A percentile compares a stretch with the other conserved stretches of the same genome.
phyloP scores from a whole-genome alignment of 2,888 invertebrate genomes.

The Drosophila tripunctata region DNA sequence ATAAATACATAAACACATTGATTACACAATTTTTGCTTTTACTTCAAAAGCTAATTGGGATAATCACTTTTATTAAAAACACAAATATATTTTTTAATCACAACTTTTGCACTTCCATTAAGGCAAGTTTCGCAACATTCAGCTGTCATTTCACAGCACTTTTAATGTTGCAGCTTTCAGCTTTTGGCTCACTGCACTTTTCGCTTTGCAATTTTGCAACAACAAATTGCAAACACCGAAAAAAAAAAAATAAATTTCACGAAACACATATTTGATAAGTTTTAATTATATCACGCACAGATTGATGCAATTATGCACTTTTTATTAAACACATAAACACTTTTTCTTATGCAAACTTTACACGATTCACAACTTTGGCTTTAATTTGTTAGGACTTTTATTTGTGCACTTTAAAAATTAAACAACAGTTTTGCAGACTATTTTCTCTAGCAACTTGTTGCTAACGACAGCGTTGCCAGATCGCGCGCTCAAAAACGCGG shows the following conservation, averaged over 20 bases:
- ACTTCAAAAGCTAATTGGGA: too few species aligned
- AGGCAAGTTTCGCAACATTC: conserved; percentile 9
- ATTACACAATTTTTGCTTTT: too few species aligned
- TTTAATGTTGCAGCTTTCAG: not conserved
- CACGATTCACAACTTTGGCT: too few species aligned
- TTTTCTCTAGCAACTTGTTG: not conserved
- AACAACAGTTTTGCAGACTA: not conserved
- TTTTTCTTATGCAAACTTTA: too few species aligned
- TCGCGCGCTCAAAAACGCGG: not conserved
- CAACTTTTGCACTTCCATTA: conserved; percentile 18
- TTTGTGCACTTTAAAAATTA: not conserved
- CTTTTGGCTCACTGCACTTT: conserved; percentile 15
- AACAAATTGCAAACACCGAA: not conserved
- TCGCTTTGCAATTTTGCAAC: not conserved
- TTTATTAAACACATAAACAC: too few species aligned
- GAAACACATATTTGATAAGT: too few species aligned
- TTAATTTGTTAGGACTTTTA: too few species aligned
- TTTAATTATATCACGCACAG: too few species aligned
- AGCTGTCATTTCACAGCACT: conserved; percentile 13
- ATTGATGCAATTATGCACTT: too few species aligned
- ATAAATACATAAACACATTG: too few species aligned
- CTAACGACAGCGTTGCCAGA: conserved; percentile 30
- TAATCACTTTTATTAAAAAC: conserved; percentile 23
- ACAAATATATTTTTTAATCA: conserved; percentile 19
- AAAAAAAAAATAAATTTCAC: not conserved